A percentile compares a stretch with the other conserved stretches of the same genome.
phyloP scores from a whole-genome alignment of 2,797 vertebrate genomes.

The Botia kubotai region DNA sequence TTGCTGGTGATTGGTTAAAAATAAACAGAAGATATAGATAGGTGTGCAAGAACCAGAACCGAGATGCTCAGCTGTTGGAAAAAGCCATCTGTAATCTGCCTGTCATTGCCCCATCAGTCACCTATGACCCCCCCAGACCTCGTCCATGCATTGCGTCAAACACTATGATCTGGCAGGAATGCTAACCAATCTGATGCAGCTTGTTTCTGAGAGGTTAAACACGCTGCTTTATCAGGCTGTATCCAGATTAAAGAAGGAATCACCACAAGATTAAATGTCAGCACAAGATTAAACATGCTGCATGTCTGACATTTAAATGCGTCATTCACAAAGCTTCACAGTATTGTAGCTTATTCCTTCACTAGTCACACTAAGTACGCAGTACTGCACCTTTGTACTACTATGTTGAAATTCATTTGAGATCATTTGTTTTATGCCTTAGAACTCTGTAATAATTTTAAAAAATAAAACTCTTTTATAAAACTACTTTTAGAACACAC shows the following conservation, averaged over 20 bases:
- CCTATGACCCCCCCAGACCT: conserved; percentile 32
- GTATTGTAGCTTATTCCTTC: neutral
- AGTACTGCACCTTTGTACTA: neutral
- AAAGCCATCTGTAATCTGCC: conserved; percentile 32
- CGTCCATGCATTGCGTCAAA: neutral
- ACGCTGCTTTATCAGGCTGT: neutral
- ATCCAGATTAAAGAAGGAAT: neutral
- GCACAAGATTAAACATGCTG: neutral
- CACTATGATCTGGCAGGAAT: conserved; percentile 17
- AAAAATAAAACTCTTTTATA: no score
- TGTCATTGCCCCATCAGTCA: conserved; percentile 23
- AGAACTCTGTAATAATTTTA: no score
- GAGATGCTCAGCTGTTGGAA: conserved; percentile 59
- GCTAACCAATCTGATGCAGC: conserved; percentile 1
- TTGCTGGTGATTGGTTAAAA: conserved; percentile 45
- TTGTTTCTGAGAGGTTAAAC: neutral
- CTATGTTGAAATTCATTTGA: neutral
- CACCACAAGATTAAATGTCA: neutral
- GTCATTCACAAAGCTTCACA: neutral
- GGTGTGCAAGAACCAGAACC: conserved; percentile 25
- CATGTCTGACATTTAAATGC: neutral
- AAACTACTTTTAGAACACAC: no score
- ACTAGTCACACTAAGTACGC: neutral
- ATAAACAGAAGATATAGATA: conserved; percentile 50
- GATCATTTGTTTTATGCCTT: neutral